Percentiles rank a stretch among this genome's conserved stretches.
Conservation (phyloP, 2,888 invertebrate species). For the Diarsia rubi region DNA sequence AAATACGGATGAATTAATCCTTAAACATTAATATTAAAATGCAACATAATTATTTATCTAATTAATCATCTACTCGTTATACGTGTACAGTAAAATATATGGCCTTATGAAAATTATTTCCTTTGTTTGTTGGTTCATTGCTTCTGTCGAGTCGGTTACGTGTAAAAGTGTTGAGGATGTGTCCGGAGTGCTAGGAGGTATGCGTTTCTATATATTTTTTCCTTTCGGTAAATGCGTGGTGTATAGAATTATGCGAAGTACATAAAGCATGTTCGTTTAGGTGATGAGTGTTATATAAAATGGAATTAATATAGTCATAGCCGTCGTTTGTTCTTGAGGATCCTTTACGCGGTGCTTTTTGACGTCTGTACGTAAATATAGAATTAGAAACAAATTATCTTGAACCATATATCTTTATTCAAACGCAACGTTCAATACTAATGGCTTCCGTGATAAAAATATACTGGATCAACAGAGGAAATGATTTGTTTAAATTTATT, state of each 20-base stretch:
- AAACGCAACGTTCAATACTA: constrained; percentile 50
- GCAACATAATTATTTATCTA: constrained; percentile 87
- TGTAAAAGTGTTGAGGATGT: constrained; percentile 78
- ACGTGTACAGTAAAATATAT: constrained; percentile 90
- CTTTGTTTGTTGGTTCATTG: constrained; percentile 83
- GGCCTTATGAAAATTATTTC: constrained; percentile 90
- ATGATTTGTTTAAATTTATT: constrained; percentile 51
- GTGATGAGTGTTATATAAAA: constrained; percentile 85
- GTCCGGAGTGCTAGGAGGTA: constrained; percentile 69
- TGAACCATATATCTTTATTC: constrained; percentile 45
- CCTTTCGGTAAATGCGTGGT: constrained; percentile 80
- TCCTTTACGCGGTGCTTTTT: constrained; percentile 64
- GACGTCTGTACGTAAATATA: constrained; percentile 56
- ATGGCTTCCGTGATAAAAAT: constrained; percentile 58
- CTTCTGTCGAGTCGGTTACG: constrained; percentile 83
- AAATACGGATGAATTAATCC: constrained; percentile 89
- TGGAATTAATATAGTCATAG: constrained; percentile 82
- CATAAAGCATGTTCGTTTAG: constrained; percentile 83
- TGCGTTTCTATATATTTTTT: constrained; percentile 69
- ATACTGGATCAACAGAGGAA: constrained; percentile 46
- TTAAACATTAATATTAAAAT: constrained; percentile 87
- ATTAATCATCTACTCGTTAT: constrained; percentile 89
- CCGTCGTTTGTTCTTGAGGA: constrained; percentile 77
- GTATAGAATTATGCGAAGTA: constrained; percentile 80
- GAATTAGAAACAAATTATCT: constrained; percentile 45